Evolutionary conservation across 2,113 vertebrate genomes (phyloP).

Genomic region (Crotalus tigris): DNA sequence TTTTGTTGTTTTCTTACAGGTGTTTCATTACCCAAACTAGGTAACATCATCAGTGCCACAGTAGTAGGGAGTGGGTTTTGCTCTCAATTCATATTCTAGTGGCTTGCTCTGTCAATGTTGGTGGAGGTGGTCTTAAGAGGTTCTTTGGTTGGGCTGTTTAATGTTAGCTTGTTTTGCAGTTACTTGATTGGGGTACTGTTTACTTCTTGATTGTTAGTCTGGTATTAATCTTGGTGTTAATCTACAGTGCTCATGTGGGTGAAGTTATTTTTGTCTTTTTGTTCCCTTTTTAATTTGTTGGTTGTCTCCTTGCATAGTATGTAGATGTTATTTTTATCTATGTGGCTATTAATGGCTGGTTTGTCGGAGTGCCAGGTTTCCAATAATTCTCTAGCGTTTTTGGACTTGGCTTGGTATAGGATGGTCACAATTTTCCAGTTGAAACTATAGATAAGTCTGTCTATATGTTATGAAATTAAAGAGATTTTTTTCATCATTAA

Average conservation of each 20-base stretch:
- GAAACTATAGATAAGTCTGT: background rate
- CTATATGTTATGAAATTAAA: background rate
- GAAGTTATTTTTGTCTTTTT: background rate
- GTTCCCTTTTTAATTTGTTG: background rate
- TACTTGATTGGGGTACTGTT: background rate
- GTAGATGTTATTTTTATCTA: background rate
- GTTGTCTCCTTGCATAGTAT: background rate
- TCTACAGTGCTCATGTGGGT: background rate
- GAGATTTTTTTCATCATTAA: background rate
- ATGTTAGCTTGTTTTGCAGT: background rate
- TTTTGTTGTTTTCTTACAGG: background rate
- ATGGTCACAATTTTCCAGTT: background rate
- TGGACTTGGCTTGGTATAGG: background rate
- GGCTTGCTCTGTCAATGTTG: too few species aligned
- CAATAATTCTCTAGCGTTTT: too few species aligned
- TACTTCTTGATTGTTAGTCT: background rate
- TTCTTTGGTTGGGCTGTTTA: background rate
- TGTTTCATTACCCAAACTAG: background rate
- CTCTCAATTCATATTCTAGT: too few species aligned
- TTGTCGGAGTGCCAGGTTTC: too few species aligned
- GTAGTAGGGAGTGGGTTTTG: too few species aligned
- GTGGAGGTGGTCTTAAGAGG: background rate
- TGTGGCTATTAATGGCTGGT: too few species aligned
- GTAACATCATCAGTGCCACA: background rate
- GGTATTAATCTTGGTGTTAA: background rate